Base-by-base conservation (phyloP, 2,113 vertebrate genomes). In the Perognathus longimembris region DNA sequence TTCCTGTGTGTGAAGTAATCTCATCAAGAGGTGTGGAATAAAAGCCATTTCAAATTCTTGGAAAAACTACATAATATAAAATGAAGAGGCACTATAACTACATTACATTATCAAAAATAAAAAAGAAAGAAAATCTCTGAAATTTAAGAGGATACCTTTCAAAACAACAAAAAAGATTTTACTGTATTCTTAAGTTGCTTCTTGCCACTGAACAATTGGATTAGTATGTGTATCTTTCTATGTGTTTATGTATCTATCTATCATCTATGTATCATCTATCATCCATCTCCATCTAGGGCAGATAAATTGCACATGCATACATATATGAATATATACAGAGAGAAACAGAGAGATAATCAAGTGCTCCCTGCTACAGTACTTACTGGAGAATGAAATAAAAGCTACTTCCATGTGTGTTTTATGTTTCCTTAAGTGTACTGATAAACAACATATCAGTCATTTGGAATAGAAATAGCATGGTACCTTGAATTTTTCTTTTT, bases 31-130 rank as follows among this genome's bases (percentile, higher is more conserved):
- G 26, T 74, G 80, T 73, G 69, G 12, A 86, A 69, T 84, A 86
- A 95, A 94, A 95, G 70, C 38, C 63, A 87, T 92, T 95, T 87
- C 45, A 91, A 73, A 78, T 38, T 89, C 12, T 94, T 87, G 5
- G 40, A 63, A 81, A 82, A 70, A 50, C 4, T 42, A 42, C 24
- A 61, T 61, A 50, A 50, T 50, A 80, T 85, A 36, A 88, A 89
- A 79, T 6, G 54, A 76, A 94, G 63, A 92, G 73, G 50, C 63
- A 78, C 87, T 95, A 50, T 63, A 81, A 74, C 73, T 9, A 59
- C 54, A 38, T 91, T 9, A 59, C 54, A 38, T 91, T 90, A 75
- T 83, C 21, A 89, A 76, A 45, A 45, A 45, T 45, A 45, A 45
- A 45, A 45, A 81, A 63, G 89, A 71, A 87, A 91, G 75, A 89